Base-by-base conservation (phyloP, 2,888 invertebrate species). In the Stenotaenia linearis region DNA sequence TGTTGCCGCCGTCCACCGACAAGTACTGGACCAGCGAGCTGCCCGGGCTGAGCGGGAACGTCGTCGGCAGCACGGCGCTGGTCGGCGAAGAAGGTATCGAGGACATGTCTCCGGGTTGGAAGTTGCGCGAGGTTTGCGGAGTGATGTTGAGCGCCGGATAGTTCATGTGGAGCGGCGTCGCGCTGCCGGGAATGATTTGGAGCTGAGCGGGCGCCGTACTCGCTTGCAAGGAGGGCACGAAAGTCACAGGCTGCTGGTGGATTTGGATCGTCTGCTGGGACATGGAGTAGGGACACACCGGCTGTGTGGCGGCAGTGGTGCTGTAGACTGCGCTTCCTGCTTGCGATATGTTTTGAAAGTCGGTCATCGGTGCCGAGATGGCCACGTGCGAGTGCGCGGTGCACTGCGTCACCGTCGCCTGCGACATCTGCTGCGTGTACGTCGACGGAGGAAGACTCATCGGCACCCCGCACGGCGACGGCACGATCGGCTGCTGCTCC, bases 1-100 rank as follows among this genome's bases (percentile, higher is more conserved):
- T 15, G n/a, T 69, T 69, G 28, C 25, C 69, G n/a, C n/a, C n/a
- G 69, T 69, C 69, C 10, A 69, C 25, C 28, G 69, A n/a, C 5
- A 69, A 10, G 69, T 69, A 69, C 15, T 69, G 69, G 1, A 69
- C 28, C 15, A 69, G 4, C 15, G 69, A 69, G n/a, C 69, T 28
- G 69, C 69, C 69, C 4, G 69, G 69, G n/a, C 69, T 69, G 23
- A 69, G 25, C 10, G 69, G 69, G n/a, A 69, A 69, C 69, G 69
- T 25, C 69, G 69, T 3, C 12, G 69, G 69, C 69, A 69, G n/a
- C n/a, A 69, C 69, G n/a, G 25, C 69, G 69, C 69, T n/a, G 1
- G 69, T 69, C 25, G 69, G 69, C 1, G 69, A 69, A 2, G 69
- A 69, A 4, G 69, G 69, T 12, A 69, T 69, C 10, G 25, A 28